Percentiles rank a stretch among this genome's conserved stretches.
phyloP scores from a whole-genome alignment of 2,888 invertebrate genomes.

The Gymnosoma rotundatum region DNA sequence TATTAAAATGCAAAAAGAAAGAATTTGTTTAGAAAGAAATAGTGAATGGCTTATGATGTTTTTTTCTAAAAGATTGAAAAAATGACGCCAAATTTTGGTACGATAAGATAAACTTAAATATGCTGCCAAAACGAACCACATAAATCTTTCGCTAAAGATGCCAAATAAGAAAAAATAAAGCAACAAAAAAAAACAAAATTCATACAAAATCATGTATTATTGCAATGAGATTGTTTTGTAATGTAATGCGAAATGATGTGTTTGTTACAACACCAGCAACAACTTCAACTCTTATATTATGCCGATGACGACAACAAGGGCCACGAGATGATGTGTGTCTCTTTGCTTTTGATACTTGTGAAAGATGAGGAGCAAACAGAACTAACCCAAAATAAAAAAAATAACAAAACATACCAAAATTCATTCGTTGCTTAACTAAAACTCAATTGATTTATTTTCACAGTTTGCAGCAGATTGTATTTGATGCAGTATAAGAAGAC shows the following conservation, averaged over 20 bases:
- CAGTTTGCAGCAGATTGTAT: constrained; percentile 81
- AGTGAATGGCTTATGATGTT: constrained; percentile 48
- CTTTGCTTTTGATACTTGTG: constrained; percentile 48
- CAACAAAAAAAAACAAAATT: constrained; percentile 41
- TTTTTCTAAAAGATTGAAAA: constrained; percentile 48
- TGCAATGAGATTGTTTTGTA: constrained; percentile 70
- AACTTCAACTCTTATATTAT: constrained; percentile 42
- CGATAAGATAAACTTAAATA: constrained; percentile 81
- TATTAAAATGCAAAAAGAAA: constrained; percentile 36
- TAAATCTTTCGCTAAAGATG: constrained; percentile 82
- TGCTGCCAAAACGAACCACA: constrained; percentile 82
- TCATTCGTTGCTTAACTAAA: constrained; percentile 74
- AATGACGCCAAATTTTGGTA: constrained; percentile 80
- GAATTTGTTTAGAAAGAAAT: constrained; percentile 37
- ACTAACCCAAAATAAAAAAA: constrained; percentile 58
- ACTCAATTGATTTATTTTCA: constrained; percentile 81
- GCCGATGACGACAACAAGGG: constrained; percentile 58
- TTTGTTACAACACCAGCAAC: constrained; percentile 63
- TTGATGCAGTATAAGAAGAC: constrained; percentile 78
- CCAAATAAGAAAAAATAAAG: constrained; percentile 72
- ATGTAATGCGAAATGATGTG: constrained; percentile 71
- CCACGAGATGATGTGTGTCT: constrained; percentile 59
- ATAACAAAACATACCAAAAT: constrained; percentile 33
- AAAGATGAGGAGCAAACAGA: constrained; percentile 54
- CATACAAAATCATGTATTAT: constrained; percentile 67